phyloP scores from a whole-genome alignment of 2,888 invertebrate genomes.

The Anthrax anthrax region DNA sequence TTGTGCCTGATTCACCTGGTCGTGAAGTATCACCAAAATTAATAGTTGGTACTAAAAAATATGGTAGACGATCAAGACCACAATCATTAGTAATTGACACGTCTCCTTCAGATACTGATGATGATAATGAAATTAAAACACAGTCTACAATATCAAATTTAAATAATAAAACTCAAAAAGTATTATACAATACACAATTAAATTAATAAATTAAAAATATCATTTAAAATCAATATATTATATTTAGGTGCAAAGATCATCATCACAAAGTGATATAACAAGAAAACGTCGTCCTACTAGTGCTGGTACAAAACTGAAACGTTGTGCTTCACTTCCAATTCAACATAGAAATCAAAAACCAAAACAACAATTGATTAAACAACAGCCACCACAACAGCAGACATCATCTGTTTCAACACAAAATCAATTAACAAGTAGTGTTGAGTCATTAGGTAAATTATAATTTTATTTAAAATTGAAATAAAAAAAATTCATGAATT shows the following conservation, averaged over 20 bases:
- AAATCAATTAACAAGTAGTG: slow-evolving; percentile 27
- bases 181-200: slow-evolving; percentile 5
- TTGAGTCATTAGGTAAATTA: slow-evolving; percentile 30
- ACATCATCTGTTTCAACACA: slow-evolving; percentile 18
- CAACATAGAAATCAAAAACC: slow-evolving; percentile 16
- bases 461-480: background rate
- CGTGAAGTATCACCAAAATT: slow-evolving; percentile 59
- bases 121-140: slow-evolving; percentile 16
- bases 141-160: slow-evolving; percentile 14
- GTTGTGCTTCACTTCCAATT: slow-evolving; percentile 41
- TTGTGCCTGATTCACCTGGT: slow-evolving; percentile 42
- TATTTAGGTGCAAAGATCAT: slow-evolving; percentile 38
- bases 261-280: slow-evolving; percentile 41
- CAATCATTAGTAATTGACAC: slow-evolving; percentile 32
- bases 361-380: slow-evolving; percentile 12
- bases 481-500: too few species aligned
- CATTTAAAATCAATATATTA: background rate
- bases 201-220: background rate
- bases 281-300: slow-evolving; percentile 31
- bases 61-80: slow-evolving; percentile 57
- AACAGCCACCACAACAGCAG: slow-evolving; percentile 13
- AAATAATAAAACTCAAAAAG: slow-evolving; percentile 19
- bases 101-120: slow-evolving; percentile 30
- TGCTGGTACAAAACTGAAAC: slow-evolving; percentile 37
- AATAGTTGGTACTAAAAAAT: slow-evolving; percentile 59